Evolutionary conservation across 2,888 invertebrate genomes (phyloP), one percentile per base, ranked within the genome.

Genomic region (Strigamia maritima): DNA sequence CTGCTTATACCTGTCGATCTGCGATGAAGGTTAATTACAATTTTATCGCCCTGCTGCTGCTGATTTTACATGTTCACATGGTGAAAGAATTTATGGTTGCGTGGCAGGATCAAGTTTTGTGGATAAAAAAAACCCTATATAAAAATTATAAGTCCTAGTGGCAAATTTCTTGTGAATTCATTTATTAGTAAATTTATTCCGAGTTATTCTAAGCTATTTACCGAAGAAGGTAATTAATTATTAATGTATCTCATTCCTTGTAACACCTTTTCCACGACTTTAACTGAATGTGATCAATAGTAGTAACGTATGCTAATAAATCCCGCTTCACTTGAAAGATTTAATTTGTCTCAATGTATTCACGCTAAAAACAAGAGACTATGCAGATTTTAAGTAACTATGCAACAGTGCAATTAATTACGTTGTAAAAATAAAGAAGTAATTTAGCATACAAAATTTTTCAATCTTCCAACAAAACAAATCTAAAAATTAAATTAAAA

Each of bases 1-100:
- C 54, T 54, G 54, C 54, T 54, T 54, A 54, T 54, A 54, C 54
- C 54, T 54, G 54, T 54, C 54, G 54, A 54, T 54, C 54, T 54
- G 7, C 54, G 54, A 22, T 54, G 54, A 54, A 54, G 54, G 54
- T 54, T 54, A 54, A 54, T 54, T 54, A 54, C 54, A 54, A 19
- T 54, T 54, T 54, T 54, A 54, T 54, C 54, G 54, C 54, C 54
- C 54, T 54, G 54, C 54, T 54, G 54, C 54, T 54, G 54, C 54
- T 54, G 54, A 54, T 54, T 54, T 54, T 54, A 54, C 54, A 54
- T 54, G 54, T 19, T 54, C 54, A 19, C 19, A 54, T 19, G 8
- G 7, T 54, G 19, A 54, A 54, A 54, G 16, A 54, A 54, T 54
- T 54, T 54, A 19, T 54, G 19, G 54, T 54, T 4, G 19, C 54